phyloP scores from a whole-genome alignment of 2,888 invertebrate genomes.

The Stenurella melanura region DNA sequence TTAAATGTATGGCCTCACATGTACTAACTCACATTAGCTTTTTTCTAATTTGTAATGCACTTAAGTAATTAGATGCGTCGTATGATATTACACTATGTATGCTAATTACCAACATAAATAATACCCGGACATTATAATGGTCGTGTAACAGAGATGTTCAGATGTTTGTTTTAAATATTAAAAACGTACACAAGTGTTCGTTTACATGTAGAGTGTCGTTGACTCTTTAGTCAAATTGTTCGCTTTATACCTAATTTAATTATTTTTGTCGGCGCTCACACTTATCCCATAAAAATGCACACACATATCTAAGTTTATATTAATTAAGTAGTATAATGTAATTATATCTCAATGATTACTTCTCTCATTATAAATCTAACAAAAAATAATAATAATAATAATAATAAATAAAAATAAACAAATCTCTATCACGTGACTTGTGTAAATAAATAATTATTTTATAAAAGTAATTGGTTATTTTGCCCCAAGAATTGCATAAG shows the following conservation, averaged over 20 bases:
- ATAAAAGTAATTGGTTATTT: no score
- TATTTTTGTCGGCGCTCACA: background rate
- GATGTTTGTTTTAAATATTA: constrained; percentile 62
- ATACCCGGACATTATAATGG: constrained; percentile 54
- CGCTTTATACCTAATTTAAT: constrained; percentile 20
- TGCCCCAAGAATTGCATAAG: no score
- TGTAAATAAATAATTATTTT: no score
- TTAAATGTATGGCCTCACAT: no score
- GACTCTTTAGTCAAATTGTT: constrained; percentile 39
- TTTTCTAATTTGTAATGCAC: constrained; percentile 57
- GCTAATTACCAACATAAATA: constrained; percentile 58
- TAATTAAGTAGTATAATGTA: no score
- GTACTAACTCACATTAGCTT: constrained; percentile 2
- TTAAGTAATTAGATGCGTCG: constrained; percentile 59
- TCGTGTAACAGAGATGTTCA: constrained; percentile 56
- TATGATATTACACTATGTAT: constrained; percentile 54
- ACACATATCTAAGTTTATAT: no score
- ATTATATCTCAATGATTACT: no score
- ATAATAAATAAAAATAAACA: no score
- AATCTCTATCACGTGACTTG: no score
- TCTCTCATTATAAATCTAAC: no score
- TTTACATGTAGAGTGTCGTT: constrained; percentile 37
- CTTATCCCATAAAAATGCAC: background rate
- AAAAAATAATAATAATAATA: no score
- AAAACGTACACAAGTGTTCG: constrained; percentile 40